phyloP scores from a whole-genome alignment of 2,113 vertebrate species.

The Perca fluviatilis region DNA sequence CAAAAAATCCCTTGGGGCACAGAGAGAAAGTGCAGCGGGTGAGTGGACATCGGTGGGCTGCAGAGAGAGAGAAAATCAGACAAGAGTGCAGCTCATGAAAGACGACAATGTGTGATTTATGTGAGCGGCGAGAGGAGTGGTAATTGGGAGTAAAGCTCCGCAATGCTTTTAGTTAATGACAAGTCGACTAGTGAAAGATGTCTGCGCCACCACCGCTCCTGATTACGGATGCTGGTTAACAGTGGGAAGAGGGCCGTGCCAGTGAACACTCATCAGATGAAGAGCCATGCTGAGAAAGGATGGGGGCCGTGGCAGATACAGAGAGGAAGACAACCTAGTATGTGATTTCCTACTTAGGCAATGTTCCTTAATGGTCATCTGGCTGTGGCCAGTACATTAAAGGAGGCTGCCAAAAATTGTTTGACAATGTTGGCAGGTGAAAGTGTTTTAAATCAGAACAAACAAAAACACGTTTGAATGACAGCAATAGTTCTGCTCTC shows the following conservation, averaged over 20 bases:
- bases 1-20: neutral
- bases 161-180: constrained; percentile 85
- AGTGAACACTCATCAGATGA: constrained; percentile 64
- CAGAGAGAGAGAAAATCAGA: constrained; percentile 53
- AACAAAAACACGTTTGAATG: neutral
- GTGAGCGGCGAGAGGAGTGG: constrained; percentile 72
- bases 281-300: constrained; percentile 31
- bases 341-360: neutral
- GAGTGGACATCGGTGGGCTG: neutral
- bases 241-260: constrained; percentile 32
- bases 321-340: neutral
- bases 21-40: neutral
- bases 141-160: constrained; percentile 81
- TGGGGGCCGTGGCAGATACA: constrained; percentile 19
- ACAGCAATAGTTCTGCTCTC: neutral
- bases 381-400: neutral
- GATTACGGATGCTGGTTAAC: constrained; percentile 75
- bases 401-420: constrained; percentile 19
- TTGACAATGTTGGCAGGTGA: neutral
- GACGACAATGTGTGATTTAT: constrained; percentile 75
- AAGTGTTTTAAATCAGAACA: neutral
- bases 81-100: constrained; percentile 67
- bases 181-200: constrained; percentile 81
- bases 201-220: constrained; percentile 46
- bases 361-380: constrained; percentile 2